phyloP scores from a whole-genome alignment of 2,113 vertebrate genomes.

The Blennius ocellaris region DNA sequence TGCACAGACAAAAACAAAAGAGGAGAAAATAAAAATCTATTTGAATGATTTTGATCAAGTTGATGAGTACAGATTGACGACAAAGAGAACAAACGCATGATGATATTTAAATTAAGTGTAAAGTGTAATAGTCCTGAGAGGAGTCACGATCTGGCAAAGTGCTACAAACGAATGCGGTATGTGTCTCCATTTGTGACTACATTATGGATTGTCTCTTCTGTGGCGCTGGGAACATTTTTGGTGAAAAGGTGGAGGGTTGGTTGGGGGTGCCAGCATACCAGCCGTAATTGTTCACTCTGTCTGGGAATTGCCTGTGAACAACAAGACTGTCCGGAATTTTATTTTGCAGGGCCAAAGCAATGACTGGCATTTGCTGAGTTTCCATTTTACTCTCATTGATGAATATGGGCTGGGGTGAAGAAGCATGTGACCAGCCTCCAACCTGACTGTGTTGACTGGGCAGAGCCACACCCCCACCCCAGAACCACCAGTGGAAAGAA shows the following conservation, averaged over 20 bases:
- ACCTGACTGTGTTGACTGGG: constrained; percentile 45
- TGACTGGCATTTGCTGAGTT: constrained; percentile 75
- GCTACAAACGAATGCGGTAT: background rate
- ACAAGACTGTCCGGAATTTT: constrained; percentile 76
- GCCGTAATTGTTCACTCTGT: constrained; percentile 56
- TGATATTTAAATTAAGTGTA: background rate
- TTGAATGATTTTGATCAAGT: background rate
- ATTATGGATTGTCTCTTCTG: constrained; percentile 20
- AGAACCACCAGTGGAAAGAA: background rate
- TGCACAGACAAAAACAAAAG: constrained; percentile 52
- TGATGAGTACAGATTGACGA: background rate
- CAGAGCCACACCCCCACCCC: constrained; percentile 42
- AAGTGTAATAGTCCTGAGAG: constrained; percentile 12
- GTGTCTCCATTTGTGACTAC: background rate
- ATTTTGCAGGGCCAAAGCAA: constrained; percentile 64
- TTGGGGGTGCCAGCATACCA: constrained; percentile 57
- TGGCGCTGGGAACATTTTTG: constrained; percentile 27
- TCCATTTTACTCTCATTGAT: constrained; percentile 55
- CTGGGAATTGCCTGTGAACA: constrained; percentile 49
- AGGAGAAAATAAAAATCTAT: background rate
- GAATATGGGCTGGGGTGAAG: constrained; percentile 33
- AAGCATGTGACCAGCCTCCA: constrained; percentile 49
- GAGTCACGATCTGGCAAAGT: constrained; percentile 21
- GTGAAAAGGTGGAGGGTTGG: background rate
- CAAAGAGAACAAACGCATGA: background rate